Conservation (phyloP, 2,888 invertebrate genomes). For the Blastobasis lacticolella region DNA sequence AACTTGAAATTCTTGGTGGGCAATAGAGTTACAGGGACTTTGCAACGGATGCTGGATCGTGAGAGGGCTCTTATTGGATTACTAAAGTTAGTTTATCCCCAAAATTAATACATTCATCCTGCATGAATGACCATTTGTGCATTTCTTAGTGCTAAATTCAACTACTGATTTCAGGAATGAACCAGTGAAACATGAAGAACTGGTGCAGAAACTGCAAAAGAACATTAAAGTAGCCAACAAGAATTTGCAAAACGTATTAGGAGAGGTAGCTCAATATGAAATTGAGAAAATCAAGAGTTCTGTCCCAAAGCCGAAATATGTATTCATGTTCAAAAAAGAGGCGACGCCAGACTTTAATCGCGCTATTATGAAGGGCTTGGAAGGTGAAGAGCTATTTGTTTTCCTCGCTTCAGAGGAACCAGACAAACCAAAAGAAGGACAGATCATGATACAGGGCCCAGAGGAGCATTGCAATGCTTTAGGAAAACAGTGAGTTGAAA, state of each 20-base stretch:
- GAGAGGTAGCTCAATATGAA: slow-evolving; percentile 82
- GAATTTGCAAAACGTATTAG: slow-evolving; percentile 76
- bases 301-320: slow-evolving; percentile 68
- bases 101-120: no score
- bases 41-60: slow-evolving; percentile 76
- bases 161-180: slow-evolving; percentile 74
- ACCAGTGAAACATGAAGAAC: slow-evolving; percentile 78
- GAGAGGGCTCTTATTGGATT: slow-evolving; percentile 80
- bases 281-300: slow-evolving; percentile 72
- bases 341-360: slow-evolving; percentile 86
- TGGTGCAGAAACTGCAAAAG: slow-evolving; percentile 83
- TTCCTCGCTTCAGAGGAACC: slow-evolving; percentile 83
- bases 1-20: slow-evolving; percentile 83
- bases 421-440: slow-evolving; percentile 71
- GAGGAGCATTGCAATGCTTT: slow-evolving; percentile 69
- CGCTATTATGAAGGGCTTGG: slow-evolving; percentile 78
- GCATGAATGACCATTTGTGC: no score
- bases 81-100: slow-evolving; percentile 77
- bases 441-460: slow-evolving; percentile 72
- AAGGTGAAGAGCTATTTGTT: slow-evolving; percentile 73
- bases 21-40: slow-evolving; percentile 76
- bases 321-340: slow-evolving; percentile 79
- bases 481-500: slow-evolving; percentile 78
- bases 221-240: slow-evolving; percentile 78
- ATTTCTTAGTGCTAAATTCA: no score